Base-by-base conservation (phyloP, 1,140 invertebrate species). In the Papilio polyxenes region DNA sequence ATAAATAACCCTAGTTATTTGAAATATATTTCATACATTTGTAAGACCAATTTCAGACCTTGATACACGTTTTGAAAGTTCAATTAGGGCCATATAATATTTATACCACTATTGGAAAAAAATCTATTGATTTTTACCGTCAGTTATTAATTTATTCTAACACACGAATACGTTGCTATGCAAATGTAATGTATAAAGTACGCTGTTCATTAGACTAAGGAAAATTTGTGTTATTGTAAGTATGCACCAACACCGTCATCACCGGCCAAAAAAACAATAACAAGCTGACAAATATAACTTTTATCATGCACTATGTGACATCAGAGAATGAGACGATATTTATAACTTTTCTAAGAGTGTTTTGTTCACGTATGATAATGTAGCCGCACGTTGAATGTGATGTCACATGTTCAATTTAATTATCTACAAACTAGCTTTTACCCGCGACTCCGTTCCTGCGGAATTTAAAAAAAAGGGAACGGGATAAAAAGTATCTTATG, bases 211-310 rank as follows among this genome's bases (percentile, higher is more conserved):
- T 44, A 44, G 1, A 44, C 7, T 44, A 44, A 44, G 56, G 2
- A 17, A n/a, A n/a, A 59, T 3, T 65, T 13, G 13, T 65, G 23
- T 65, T 65, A 31, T 62, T 23, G 23, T 62, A 53, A 17, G 6
- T 65, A 37, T 65, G 37, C 65, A 37, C 31, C 56, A n/a, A 59
- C 49, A 11, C 9, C 17, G 9, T 20, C 56, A 59, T 40, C 75
- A 85, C 81, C 79, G 82, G 81, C 81, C 85, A 69, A 83, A 87
- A 87, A 87, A 88, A 87, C 86, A 87, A 87, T 85, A 85, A 85
- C 83, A 87, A 74, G 69, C 75, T 65, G 77, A 86, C 84, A 85
- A 85, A 83, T 87, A 88, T 88, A 88, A 84, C 81, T 84, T 88
- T 85, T 87, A 88, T 87, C 83, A 84, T 77, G 53, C 56, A 76